phyloP scores from a whole-genome alignment of 2,797 vertebrate species.

The Argya squamiceps region DNA sequence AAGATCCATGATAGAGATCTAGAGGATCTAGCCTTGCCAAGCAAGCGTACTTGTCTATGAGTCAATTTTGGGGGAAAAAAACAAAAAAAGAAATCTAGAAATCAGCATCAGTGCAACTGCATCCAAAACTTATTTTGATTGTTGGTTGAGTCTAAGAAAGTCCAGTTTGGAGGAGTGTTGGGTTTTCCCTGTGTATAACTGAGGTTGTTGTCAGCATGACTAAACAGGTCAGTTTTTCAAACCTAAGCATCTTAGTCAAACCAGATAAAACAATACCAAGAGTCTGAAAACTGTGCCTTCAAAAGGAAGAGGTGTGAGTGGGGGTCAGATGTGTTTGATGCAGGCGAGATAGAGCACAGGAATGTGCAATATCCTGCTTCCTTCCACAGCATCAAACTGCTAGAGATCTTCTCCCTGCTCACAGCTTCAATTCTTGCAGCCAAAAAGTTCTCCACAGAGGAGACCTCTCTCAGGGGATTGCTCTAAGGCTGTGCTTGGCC shows the following conservation, averaged over 20 bases:
- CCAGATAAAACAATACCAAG: not conserved
- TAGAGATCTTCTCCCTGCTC: not conserved
- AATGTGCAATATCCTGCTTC: not conserved
- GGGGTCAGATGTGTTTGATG: not conserved
- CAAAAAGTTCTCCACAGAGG: not conserved
- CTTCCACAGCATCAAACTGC: not conserved
- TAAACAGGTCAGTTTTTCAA: not conserved
- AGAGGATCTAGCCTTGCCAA: not conserved
- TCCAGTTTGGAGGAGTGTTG: not conserved
- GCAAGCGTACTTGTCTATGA: not conserved
- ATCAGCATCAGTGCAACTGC: not conserved
- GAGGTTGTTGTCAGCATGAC: fast-evolving
- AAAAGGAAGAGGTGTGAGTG: not conserved
- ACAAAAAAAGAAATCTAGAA: not conserved
- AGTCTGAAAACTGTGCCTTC: not conserved
- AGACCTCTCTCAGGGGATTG: not conserved
- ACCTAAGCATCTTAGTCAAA: not conserved
- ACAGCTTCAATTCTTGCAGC: not conserved
- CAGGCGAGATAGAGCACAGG: not conserved
- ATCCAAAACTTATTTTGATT: not conserved
- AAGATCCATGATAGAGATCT: not conserved
- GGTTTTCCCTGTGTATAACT: not conserved
- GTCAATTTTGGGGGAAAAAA: not conserved
- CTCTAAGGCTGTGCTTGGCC: not conserved
- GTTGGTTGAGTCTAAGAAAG: not conserved